phyloP scores from a whole-genome alignment of 1,140 invertebrate species.

The Heliconius himera region DNA sequence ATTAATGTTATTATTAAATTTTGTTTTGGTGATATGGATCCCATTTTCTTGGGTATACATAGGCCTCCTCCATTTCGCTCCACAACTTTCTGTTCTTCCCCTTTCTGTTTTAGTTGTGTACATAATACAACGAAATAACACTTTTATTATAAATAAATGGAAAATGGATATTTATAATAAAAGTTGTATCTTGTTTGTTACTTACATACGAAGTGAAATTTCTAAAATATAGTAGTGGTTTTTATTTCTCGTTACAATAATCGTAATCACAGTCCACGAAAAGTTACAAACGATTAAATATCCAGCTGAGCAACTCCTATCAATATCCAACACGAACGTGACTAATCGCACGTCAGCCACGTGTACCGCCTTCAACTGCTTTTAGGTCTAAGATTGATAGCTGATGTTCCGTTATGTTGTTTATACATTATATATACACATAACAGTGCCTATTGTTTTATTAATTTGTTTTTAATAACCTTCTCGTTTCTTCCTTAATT shows the following conservation, averaged over 20 bases:
- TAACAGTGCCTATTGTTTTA: neutral
- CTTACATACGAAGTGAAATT: no score
- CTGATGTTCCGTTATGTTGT: slow-evolving; percentile 11
- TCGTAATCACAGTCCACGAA: neutral
- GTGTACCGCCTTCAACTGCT: slow-evolving; percentile 14
- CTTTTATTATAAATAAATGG: no score
- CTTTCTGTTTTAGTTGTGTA: no score
- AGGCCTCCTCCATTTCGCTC: no score
- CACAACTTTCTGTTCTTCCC: no score
- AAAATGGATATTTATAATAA: no score
- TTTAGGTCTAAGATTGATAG: slow-evolving; percentile 30
- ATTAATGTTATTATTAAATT: no score
- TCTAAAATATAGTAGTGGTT: no score
- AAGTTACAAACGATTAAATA: slow-evolving; percentile 5
- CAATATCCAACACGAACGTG: slow-evolving; percentile 37
- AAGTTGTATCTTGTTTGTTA: no score
- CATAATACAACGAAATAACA: no score
- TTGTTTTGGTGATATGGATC: no score
- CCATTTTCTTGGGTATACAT: no score
- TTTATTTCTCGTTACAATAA: neutral
- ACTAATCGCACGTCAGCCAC: slow-evolving; percentile 39
- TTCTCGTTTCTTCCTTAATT: neutral
- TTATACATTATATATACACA: neutral
- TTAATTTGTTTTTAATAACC: neutral
- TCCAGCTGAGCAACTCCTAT: slow-evolving; percentile 29